Conservation (phyloP, 2,113 vertebrate genomes). For the Dolichotis patagonum region DNA sequence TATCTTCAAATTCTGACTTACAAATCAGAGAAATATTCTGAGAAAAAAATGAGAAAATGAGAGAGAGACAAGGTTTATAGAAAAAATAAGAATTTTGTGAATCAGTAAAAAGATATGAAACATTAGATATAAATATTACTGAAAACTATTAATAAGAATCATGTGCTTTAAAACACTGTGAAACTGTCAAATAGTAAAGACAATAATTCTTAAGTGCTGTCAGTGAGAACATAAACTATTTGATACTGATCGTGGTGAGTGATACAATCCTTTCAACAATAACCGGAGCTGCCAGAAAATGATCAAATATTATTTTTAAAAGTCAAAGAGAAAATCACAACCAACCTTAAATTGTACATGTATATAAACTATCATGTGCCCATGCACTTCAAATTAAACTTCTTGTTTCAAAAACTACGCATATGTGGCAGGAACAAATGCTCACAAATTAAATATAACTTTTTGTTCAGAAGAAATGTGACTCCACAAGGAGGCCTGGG, state of each 20-base stretch:
- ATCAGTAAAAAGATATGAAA: background rate
- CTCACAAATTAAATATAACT: background rate
- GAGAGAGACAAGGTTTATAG: background rate
- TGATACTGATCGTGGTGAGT: background rate
- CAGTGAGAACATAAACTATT: background rate
- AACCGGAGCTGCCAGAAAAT: background rate
- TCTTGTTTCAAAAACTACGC: background rate
- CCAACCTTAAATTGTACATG: background rate
- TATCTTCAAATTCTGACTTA: background rate
- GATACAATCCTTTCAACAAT: background rate
- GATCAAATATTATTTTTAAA: background rate
- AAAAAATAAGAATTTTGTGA: background rate
- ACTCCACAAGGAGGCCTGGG: background rate
- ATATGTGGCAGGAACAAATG: background rate
- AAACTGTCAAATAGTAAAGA: background rate
- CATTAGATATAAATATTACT: background rate
- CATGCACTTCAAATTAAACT: background rate
- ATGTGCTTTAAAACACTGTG: background rate
- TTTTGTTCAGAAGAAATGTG: background rate
- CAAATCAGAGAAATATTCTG: background rate
- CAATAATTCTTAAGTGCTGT: background rate
- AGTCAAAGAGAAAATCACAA: background rate
- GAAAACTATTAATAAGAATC: background rate
- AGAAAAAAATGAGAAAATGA: background rate
- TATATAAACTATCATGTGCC: background rate